These are phyloP conservation scores for Picus viridis DNA, from an alignment of 2,797 vertebrate species.

Conservation along the genomic window DNA sequence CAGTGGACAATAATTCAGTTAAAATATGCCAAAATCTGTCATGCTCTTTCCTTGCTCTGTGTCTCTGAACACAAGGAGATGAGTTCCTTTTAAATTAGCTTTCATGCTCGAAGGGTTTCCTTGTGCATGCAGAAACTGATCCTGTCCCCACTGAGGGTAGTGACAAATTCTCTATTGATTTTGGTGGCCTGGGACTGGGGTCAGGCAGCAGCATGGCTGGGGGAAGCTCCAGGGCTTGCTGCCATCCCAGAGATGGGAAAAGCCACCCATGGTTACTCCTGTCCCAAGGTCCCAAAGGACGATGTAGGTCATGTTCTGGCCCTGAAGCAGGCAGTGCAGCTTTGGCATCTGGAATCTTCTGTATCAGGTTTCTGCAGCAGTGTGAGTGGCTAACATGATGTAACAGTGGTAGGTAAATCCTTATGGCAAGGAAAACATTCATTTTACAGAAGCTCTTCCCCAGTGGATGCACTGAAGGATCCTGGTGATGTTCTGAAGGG, in stretches of 20 bases:
- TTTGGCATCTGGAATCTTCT: neutral
- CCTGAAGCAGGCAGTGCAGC: neutral
- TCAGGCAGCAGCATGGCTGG: neutral
- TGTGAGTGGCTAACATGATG: rapidly evolving
- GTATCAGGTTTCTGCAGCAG: neutral
- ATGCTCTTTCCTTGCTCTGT: neutral
- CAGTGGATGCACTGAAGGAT: neutral
- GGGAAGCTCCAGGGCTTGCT: neutral
- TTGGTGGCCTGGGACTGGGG: neutral
- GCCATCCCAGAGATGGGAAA: neutral
- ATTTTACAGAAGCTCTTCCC: neutral
- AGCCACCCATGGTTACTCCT: neutral
- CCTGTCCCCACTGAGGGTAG: neutral
- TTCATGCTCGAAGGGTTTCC: constrained; percentile 62
- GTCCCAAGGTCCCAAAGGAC: neutral
- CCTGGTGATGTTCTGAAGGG: neutral
- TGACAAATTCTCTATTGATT: constrained; percentile 52
- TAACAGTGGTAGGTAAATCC: neutral
- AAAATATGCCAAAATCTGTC: constrained; percentile 57
- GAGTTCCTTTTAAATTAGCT: constrained; percentile 67
- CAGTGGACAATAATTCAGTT: constrained; percentile 7
- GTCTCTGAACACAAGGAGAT: constrained; percentile 43
- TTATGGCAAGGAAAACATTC: neutral
- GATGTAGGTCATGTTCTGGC: neutral
- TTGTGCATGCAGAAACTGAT: neutral